phyloP scores from a whole-genome alignment of 2,113 vertebrate genomes.

The Synodontis membranacea region DNA sequence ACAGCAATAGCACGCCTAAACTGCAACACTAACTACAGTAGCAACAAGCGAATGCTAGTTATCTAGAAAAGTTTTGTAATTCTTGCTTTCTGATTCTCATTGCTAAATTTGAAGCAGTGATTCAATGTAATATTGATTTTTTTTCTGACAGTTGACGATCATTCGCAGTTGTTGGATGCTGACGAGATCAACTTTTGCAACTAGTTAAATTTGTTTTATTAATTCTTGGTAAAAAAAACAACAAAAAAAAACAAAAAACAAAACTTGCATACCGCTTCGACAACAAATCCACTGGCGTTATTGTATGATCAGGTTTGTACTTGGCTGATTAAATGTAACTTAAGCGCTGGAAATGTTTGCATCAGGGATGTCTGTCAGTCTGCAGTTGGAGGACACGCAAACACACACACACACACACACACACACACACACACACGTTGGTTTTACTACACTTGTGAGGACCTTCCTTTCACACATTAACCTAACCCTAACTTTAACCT shows the following conservation, averaged over 20 bases:
- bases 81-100: too few species aligned
- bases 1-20: neutral
- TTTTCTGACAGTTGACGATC: neutral
- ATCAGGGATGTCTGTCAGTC: neutral
- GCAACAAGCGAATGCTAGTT: neutral
- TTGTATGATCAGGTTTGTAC: neutral
- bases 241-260: too few species aligned
- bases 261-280: too few species aligned
- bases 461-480: too few species aligned
- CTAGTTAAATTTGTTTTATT: neutral
- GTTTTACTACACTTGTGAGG: too few species aligned
- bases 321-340: neutral
- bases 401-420: constrained; percentile 29
- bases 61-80: too few species aligned
- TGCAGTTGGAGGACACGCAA: neutral
- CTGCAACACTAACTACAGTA: neutral
- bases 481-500: too few species aligned
- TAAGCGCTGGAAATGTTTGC: neutral
- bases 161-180: neutral
- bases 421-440: constrained; percentile 25
- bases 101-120: neutral
- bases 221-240: neutral
- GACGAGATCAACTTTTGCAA: too few species aligned
- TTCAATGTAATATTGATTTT: neutral
- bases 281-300: neutral